phyloP scores from a whole-genome alignment of 2,113 vertebrate species.

The Carassius gibelio region DNA sequence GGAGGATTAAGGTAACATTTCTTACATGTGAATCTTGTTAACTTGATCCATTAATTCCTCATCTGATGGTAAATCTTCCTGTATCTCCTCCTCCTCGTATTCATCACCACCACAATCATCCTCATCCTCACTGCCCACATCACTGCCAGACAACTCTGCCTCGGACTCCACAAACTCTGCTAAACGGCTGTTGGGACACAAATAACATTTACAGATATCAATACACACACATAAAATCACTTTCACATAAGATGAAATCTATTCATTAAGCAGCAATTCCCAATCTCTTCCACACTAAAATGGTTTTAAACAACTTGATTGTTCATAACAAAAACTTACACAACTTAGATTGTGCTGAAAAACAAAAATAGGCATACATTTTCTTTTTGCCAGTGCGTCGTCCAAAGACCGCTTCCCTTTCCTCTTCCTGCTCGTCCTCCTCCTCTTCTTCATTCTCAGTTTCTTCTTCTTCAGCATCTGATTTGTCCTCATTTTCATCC shows the following conservation, averaged over 20 bases:
- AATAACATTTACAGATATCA: not conserved
- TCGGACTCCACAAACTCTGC: constrained; percentile 91
- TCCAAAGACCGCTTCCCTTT: constrained; percentile 79
- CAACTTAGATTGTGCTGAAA: not conserved
- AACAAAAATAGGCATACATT: constrained; percentile 75
- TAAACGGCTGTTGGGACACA: constrained; percentile 74
- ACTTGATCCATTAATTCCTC: constrained; percentile 88
- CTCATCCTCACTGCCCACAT: constrained; percentile 89
- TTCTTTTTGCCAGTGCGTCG: constrained; percentile 72
- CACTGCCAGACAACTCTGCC: constrained; percentile 93
- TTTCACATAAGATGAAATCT: not conserved
- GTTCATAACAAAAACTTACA: not conserved
- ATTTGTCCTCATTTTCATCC: constrained; percentile 65
- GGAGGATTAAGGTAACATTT: not conserved
- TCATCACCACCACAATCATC: constrained; percentile 82
- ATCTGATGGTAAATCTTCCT: constrained; percentile 90
- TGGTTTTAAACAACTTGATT: not conserved
- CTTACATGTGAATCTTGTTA: constrained; percentile 97
- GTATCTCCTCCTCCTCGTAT: constrained; percentile 90
- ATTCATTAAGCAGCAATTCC: not conserved
- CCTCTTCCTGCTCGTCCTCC: constrained; percentile 75
- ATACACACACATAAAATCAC: not conserved
- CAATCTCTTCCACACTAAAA: not conserved
- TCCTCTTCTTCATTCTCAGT: constrained; percentile 59
- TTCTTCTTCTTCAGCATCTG: constrained; percentile 42